Evolutionary conservation across 1,140 invertebrate species (phyloP).

Genomic region (Ectropis grisescens): DNA sequence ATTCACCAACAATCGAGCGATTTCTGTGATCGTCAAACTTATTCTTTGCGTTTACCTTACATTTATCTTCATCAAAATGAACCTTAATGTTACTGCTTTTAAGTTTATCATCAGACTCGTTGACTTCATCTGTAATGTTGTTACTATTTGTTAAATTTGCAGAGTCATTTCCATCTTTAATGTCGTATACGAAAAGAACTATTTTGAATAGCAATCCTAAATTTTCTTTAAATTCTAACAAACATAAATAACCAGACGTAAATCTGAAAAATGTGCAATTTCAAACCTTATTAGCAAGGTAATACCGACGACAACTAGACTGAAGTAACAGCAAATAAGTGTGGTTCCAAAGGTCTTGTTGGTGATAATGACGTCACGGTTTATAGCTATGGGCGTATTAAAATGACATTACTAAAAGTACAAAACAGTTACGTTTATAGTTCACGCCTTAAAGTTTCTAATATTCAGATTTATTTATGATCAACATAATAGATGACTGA

Average conservation of each 20-base stretch:
- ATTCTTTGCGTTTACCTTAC: background rate
- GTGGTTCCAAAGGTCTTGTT: constrained; percentile 2
- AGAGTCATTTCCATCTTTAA: too few relatives aligned
- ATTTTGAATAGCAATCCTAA: too few relatives aligned
- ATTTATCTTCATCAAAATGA: constrained; percentile 1
- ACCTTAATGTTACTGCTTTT: constrained; percentile 3
- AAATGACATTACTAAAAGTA: constrained; percentile 50
- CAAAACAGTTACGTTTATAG: constrained; percentile 24
- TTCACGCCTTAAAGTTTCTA: constrained; percentile 24
- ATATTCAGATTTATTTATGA: constrained; percentile 14
- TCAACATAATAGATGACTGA: too few relatives aligned
- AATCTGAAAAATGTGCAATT: too few relatives aligned
- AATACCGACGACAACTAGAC: too few relatives aligned
- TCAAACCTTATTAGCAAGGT: too few relatives aligned
- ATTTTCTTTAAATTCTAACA: too few relatives aligned
- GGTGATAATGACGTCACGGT: constrained; percentile 50
- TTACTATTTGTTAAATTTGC: background rate
- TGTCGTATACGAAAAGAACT: too few relatives aligned
- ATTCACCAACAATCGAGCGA: constrained; percentile 38
- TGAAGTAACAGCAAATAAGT: too few relatives aligned
- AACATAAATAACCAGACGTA: too few relatives aligned
- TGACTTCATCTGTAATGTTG: constrained; percentile 3
- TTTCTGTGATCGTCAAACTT: constrained; percentile 23
- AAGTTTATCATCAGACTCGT: background rate
- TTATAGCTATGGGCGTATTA: constrained; percentile 34